Conservation (phyloP, 1,140 invertebrate species). For the Drosophila ohnishii region DNA sequence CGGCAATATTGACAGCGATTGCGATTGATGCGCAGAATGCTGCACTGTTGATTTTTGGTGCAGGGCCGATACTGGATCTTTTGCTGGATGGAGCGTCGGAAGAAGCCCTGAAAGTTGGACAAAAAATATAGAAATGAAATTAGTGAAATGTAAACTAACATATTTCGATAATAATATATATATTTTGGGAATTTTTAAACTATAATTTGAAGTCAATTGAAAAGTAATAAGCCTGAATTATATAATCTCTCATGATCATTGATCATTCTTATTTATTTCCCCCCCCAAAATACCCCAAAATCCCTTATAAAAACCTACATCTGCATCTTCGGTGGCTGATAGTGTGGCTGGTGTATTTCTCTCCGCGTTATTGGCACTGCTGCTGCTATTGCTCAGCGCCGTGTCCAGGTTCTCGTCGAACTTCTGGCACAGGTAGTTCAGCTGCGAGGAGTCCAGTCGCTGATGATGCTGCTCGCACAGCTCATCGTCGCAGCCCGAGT, state of each 20-base stretch:
- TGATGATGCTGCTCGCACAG: slow-evolving; percentile 72
- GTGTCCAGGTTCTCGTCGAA: slow-evolving; percentile 82
- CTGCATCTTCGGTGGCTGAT: slow-evolving; percentile 62
- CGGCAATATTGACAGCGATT: slow-evolving; percentile 98
- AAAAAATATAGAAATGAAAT: slow-evolving; percentile 52
- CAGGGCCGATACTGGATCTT: slow-evolving; percentile 99
- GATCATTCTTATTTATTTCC: too few relatives aligned
- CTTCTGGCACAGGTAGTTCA: slow-evolving; percentile 82
- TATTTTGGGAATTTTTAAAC: not conserved
- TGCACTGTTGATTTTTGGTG: slow-evolving; percentile 98
- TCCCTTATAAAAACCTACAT: slow-evolving; percentile 52
- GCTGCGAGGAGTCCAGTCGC: slow-evolving; percentile 61
- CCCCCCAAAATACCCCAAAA: not conserved
- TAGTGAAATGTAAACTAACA: not conserved
- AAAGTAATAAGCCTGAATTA: too few relatives aligned
- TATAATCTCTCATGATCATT: too few relatives aligned
- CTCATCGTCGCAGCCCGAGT: slow-evolving; percentile 87
- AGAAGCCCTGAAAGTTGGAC: slow-evolving; percentile 89
- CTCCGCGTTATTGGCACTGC: slow-evolving; percentile 16
- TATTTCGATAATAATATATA: not conserved
- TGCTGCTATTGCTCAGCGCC: slow-evolving; percentile 45
- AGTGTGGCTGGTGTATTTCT: slow-evolving; percentile 34
- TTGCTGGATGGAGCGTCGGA: slow-evolving; percentile 96
- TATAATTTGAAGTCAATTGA: not conserved
- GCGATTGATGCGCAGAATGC: slow-evolving; percentile 97